Conservation (phyloP, 2,113 vertebrate genomes). For the Peromyscus maniculatus region DNA sequence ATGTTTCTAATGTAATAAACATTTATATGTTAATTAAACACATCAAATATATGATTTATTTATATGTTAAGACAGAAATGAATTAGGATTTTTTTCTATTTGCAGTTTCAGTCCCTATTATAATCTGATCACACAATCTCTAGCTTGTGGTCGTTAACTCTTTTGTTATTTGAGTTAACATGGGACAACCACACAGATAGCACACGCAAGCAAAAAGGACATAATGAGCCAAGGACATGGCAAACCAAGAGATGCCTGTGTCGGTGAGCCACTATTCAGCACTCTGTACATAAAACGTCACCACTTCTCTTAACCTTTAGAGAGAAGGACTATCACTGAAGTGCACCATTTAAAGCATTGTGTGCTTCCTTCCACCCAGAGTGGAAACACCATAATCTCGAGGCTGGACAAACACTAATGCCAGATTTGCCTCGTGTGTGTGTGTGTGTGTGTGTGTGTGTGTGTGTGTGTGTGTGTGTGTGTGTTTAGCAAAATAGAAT, state of each 20-base stretch:
- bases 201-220: background rate
- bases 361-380: background rate
- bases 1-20: background rate
- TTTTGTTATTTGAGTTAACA: conserved; percentile 2
- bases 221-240: background rate
- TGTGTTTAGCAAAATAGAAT: background rate
- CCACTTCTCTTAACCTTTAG: background rate
- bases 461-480: background rate
- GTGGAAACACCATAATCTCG: background rate
- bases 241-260: background rate
- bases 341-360: background rate
- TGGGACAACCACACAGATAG: background rate
- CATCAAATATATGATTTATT: background rate
- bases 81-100: background rate
- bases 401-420: background rate
- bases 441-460: background rate
- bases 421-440: background rate
- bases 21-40: conserved; percentile 36
- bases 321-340: background rate
- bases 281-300: too few species aligned
- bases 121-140: background rate
- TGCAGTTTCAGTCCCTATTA: background rate
- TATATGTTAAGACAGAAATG: background rate
- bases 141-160: background rate
- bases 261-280: background rate